Evolutionary conservation across 2,888 invertebrate genomes (phyloP), one percentile per base, ranked within the genome.

Genomic region (Orgyia antiqua): DNA sequence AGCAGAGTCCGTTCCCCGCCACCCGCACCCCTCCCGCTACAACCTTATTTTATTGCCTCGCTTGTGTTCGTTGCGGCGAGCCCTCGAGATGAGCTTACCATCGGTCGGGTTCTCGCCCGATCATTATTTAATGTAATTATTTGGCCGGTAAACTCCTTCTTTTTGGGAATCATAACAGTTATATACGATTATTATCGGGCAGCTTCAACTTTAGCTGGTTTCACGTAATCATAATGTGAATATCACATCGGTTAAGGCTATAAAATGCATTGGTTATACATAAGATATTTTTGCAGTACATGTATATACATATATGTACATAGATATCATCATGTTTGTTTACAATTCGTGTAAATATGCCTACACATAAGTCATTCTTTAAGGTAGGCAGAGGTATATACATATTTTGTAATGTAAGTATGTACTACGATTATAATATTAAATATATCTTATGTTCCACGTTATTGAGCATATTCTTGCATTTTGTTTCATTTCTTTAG

Each of bases 61-160:
- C 68, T 54, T 58, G 51, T 54, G 63, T 63, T 69, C 60, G 64
- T 53, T 58, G 68, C 58, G 65, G 68, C 61, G 60, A 71, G 71
- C 76, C 75, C 76, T 74, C 73, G 62, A 79, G 78, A 76, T 78
- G 80, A 74, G 75, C 61, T 70, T 67, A 67, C 72, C 69, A 59
- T 65, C 66, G 66, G 56, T 59, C 58, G 62, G 55, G 49, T 67
- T 74, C 74, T 75, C 71, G 69, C 67, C 70, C 69, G 68, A 73
- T 78, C 73, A 78, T 79, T 83, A 79, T 77, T 80, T 76, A 68
- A 77, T 75, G 75, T 80, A 82, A 84, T 83, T 82, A 82, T 80
- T 82, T 76, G 62, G 63, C 62, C 59, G 50, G 65, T 68, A 72
- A 70, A 72, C 66, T 64, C 52, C 56, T 70, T 72, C 77, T 27